Conservation (phyloP, 2,113 vertebrate species). For the Dasyurus viverrinus region DNA sequence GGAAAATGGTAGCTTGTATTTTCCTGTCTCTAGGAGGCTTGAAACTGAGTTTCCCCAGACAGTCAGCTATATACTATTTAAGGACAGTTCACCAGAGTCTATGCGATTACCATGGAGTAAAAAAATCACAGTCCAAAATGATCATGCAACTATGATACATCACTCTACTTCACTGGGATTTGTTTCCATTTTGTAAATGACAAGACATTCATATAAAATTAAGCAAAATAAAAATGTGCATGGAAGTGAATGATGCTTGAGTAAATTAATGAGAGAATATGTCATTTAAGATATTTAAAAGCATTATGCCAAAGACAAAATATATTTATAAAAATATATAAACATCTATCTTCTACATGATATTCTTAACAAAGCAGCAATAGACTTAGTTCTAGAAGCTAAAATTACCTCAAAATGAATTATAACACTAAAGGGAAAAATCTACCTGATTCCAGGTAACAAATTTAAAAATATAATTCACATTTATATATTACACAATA, state of each 20-base stretch:
- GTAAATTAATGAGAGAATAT: neutral
- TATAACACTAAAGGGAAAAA: neutral
- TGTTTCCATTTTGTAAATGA: slow-evolving; percentile 11
- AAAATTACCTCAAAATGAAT: neutral
- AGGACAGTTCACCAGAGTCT: neutral
- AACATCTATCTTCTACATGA: neutral
- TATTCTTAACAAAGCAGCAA: neutral
- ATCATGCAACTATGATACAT: neutral
- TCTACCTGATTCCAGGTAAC: neutral
- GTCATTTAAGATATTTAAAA: neutral
- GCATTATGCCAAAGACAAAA: neutral
- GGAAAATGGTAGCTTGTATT: slow-evolving; percentile 69
- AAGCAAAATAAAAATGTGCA: neutral
- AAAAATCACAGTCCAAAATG: slow-evolving; percentile 3
- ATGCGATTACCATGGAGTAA: neutral
- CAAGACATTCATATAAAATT: neutral
- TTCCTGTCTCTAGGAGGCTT: slow-evolving; percentile 72
- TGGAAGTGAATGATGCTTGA: slow-evolving; percentile 14
- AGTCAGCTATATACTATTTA: slow-evolving; percentile 28
- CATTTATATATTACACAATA: neutral
- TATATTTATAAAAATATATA: neutral
- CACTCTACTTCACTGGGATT: neutral
- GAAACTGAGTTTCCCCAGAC: slow-evolving; percentile 47
- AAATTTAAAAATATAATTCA: neutral
- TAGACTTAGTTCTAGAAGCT: neutral